Conservation (phyloP, 2,113 vertebrate genomes). For the Cairina moschata region DNA sequence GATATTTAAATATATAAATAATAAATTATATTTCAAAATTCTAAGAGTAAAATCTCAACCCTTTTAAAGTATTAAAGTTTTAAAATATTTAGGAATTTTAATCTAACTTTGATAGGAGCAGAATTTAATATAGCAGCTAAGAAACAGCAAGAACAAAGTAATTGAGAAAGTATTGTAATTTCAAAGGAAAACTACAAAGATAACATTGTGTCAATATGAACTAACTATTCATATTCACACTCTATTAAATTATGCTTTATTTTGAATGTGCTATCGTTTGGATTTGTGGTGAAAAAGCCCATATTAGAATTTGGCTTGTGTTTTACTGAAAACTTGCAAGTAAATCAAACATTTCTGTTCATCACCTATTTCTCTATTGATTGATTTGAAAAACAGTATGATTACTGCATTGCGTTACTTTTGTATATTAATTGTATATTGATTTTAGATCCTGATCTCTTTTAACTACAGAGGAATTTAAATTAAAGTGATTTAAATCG, state of each 20-base stretch:
- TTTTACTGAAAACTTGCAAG: not conserved
- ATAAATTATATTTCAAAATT: not conserved
- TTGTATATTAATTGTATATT: not conserved
- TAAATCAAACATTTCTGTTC: not conserved
- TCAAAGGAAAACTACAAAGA: not conserved
- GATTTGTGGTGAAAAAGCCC: not conserved
- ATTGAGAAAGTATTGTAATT: not conserved
- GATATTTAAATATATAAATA: not conserved
- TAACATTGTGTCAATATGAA: not conserved
- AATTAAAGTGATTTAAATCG: not conserved
- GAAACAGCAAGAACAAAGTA: not conserved
- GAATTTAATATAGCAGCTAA: not conserved
- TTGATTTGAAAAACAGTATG: not conserved
- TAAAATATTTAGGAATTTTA: not conserved
- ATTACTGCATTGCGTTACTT: not conserved
- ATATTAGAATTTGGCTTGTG: not conserved
- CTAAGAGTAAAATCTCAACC: not conserved
- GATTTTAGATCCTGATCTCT: not conserved
- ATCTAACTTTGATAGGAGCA: not conserved
- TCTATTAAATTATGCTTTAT: not conserved
- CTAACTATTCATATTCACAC: not conserved
- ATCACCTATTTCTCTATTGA: not conserved
- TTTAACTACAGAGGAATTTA: not conserved
- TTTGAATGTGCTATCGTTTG: not conserved
- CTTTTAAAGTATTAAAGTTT: not conserved